Evolutionary conservation across 2,113 vertebrate genomes (phyloP).

Genomic region (Chamaetylas fuelleborni): DNA sequence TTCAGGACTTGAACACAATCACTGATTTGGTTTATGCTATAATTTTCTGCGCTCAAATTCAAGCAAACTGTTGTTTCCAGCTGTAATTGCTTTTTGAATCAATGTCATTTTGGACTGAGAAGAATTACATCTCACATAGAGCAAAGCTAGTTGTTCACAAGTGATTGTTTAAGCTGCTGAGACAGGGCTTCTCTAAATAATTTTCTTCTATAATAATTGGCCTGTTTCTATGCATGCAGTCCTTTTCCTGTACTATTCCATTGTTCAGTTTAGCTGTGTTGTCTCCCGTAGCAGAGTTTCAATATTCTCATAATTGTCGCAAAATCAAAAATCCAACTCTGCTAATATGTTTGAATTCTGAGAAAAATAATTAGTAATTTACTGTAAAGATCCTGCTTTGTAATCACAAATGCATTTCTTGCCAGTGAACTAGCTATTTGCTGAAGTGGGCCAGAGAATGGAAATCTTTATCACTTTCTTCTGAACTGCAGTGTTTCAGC

Average conservation of each 20-base stretch:
- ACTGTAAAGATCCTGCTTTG: neutral
- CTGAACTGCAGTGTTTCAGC: neutral
- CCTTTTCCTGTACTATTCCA: neutral
- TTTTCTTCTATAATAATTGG: neutral
- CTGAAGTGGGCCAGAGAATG: neutral
- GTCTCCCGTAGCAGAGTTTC: neutral
- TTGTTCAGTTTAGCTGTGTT: neutral
- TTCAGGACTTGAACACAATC: neutral
- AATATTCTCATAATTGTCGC: neutral
- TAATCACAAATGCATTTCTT: neutral
- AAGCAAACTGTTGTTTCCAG: neutral
- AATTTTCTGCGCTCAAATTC: neutral
- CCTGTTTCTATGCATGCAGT: neutral
- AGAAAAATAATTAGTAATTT: neutral
- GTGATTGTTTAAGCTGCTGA: constrained; percentile 17
- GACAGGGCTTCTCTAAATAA: neutral
- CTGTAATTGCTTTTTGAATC: neutral
- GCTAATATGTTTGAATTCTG: neutral
- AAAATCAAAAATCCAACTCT: neutral
- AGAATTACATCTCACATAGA: neutral
- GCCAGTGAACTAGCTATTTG: neutral
- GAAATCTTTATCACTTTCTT: neutral
- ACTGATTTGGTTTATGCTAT: neutral
- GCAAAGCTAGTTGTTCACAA: neutral
- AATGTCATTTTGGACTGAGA: neutral